Evolutionary conservation across 2,888 invertebrate genomes (phyloP).

Genomic region (Achlya flavicornis): DNA sequence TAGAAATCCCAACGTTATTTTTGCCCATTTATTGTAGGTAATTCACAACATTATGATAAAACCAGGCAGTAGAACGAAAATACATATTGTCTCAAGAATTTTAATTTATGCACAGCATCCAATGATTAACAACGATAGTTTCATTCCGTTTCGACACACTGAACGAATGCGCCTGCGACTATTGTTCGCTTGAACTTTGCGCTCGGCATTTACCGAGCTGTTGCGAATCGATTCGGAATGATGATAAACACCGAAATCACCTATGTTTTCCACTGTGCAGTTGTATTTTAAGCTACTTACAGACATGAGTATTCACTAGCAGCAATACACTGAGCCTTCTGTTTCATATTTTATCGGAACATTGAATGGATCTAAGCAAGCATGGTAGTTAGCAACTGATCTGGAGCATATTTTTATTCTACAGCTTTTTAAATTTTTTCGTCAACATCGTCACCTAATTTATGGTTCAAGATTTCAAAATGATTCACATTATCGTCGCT

Average conservation of each 20-base stretch:
- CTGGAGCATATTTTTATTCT: too few species aligned
- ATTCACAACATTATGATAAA: neutral
- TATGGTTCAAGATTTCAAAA: too few species aligned
- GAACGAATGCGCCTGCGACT: conserved; percentile 26
- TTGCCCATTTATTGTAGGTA: too few species aligned
- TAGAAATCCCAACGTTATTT: neutral
- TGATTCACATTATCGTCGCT: neutral
- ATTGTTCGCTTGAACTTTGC: conserved; percentile 78
- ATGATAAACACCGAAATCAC: conserved; percentile 54
- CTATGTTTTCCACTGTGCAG: conserved; percentile 39
- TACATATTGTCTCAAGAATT: neutral
- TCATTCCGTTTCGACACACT: conserved; percentile 60
- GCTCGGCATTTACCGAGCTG: conserved; percentile 74
- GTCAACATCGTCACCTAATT: too few species aligned
- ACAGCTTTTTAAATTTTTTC: too few species aligned
- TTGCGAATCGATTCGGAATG: conserved; percentile 63
- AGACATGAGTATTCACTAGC: neutral
- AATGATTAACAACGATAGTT: conserved; percentile 24
- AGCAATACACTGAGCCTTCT: neutral
- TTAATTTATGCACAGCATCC: conserved; percentile 6
- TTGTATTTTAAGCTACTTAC: neutral
- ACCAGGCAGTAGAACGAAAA: neutral
- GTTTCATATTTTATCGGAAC: neutral
- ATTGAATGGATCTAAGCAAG: too few species aligned
- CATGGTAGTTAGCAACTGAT: neutral